These are phyloP conservation scores for Kryptopterus vitreolus DNA, from an alignment of 2,797 vertebrate genomes.

Conservation along the genomic window DNA sequence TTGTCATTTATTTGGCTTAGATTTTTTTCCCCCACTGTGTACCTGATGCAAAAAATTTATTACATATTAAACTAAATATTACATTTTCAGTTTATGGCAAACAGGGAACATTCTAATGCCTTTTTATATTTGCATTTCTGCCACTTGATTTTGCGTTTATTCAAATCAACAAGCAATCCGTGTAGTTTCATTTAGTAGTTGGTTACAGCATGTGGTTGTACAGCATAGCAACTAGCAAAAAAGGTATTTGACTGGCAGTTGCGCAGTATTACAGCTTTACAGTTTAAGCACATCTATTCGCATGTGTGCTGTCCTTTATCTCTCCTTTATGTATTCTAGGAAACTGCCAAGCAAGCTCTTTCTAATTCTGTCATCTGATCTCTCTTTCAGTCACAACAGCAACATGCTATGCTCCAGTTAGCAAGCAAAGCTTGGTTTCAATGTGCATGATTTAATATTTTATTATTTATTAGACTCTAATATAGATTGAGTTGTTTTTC, in stretches of 20 bases:
- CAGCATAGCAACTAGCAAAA: neutral
- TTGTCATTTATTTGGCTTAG: too few species aligned
- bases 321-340: neutral
- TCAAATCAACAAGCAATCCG: neutral
- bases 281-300: neutral
- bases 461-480: neutral
- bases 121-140: neutral
- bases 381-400: neutral
- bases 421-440: neutral
- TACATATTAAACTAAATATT: neutral
- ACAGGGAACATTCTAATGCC: neutral
- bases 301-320: neutral
- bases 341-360: slow-evolving; percentile 4
- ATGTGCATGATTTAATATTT: neutral
- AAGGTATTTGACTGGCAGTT: neutral
- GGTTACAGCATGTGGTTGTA: neutral
- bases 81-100: neutral
- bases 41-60: neutral
- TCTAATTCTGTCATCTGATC: neutral
- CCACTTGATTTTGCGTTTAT: neutral
- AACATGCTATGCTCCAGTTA: neutral
- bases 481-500: neutral
- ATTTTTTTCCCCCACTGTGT: neutral
- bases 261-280: neutral
- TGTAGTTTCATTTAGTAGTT: neutral